These are phyloP conservation scores for Macrophya annulata DNA, from an alignment of 2,888 invertebrate genomes.

Conservation along the genomic window DNA sequence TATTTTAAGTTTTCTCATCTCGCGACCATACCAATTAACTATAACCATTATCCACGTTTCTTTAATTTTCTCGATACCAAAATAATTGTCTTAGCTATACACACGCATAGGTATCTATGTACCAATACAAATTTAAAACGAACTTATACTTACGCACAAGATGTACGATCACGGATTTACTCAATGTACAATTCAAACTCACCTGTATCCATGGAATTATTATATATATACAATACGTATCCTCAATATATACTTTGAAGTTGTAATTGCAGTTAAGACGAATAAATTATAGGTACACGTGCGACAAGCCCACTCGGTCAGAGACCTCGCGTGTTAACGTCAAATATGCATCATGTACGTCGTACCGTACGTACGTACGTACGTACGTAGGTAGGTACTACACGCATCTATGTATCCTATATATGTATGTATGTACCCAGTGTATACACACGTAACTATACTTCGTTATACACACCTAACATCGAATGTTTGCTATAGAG, in stretches of 20 bases:
- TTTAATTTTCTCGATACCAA: not conserved
- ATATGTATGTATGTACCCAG: not conserved
- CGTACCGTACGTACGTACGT: not conserved
- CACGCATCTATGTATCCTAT: not conserved
- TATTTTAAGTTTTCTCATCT: slow-evolving; percentile 41
- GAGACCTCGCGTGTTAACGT: slow-evolving; percentile 70
- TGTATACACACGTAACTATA: not conserved
- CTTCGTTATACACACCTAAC: not conserved
- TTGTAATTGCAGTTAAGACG: slow-evolving; percentile 70
- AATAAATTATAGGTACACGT: slow-evolving; percentile 71
- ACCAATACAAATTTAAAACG: not conserved
- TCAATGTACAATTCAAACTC: not conserved
- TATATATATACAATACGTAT: no score
- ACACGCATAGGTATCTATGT: no score
- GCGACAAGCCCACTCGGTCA: slow-evolving; percentile 69
- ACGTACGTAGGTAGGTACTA: no score
- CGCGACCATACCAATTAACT: slow-evolving; percentile 16
- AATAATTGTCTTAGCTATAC: not conserved
- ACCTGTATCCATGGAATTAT: not conserved
- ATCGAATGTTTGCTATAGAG: not conserved
- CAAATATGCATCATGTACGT: slow-evolving; percentile 70
- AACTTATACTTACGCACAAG: not conserved
- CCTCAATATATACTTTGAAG: slow-evolving; percentile 3
- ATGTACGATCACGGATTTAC: not conserved
- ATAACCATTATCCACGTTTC: not conserved